Conservation (phyloP, 1,140 invertebrate genomes). For the Zaprionus taronus region DNA sequence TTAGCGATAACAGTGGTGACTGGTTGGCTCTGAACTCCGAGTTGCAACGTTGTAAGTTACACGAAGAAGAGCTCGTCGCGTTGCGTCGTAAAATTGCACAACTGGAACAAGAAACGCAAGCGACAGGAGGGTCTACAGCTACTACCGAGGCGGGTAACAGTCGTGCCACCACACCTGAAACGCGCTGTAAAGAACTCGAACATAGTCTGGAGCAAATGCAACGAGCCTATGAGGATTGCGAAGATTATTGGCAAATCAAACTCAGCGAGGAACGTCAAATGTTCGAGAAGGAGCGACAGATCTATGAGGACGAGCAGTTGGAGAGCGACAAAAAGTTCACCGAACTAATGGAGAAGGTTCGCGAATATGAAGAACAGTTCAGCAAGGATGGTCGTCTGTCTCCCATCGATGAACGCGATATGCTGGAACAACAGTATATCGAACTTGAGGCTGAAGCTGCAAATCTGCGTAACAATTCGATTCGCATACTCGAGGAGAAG, state of each 20-base stretch:
- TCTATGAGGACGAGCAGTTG: slow-evolving; percentile 91
- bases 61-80: slow-evolving; percentile 56
- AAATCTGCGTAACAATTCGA: slow-evolving; percentile 82
- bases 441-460: slow-evolving; percentile 90
- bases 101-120: slow-evolving; percentile 59
- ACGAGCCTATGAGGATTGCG: slow-evolving; percentile 92
- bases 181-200: slow-evolving; percentile 89
- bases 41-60: slow-evolving; percentile 57
- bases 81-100: slow-evolving; percentile 69
- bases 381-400: slow-evolving; percentile 87
- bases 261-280: slow-evolving; percentile 91
- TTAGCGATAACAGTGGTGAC: slow-evolving; percentile 76
- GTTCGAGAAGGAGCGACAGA: slow-evolving; percentile 90
- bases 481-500: slow-evolving; percentile 82
- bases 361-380: slow-evolving; percentile 92
- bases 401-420: slow-evolving; percentile 90
- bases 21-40: slow-evolving; percentile 84
- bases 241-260: slow-evolving; percentile 93
- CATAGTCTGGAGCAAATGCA: slow-evolving; percentile 89
- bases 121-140: slow-evolving; percentile 44
- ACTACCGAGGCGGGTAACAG: slow-evolving; percentile 59
- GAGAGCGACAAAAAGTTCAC: slow-evolving; percentile 91
- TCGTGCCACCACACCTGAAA: slow-evolving; percentile 70
- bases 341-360: slow-evolving; percentile 90
- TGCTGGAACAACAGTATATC: slow-evolving; percentile 90